These are phyloP conservation scores for Calephelis perditalis DNA, from an alignment of 2,888 invertebrate genomes.

Conservation along the genomic window DNA sequence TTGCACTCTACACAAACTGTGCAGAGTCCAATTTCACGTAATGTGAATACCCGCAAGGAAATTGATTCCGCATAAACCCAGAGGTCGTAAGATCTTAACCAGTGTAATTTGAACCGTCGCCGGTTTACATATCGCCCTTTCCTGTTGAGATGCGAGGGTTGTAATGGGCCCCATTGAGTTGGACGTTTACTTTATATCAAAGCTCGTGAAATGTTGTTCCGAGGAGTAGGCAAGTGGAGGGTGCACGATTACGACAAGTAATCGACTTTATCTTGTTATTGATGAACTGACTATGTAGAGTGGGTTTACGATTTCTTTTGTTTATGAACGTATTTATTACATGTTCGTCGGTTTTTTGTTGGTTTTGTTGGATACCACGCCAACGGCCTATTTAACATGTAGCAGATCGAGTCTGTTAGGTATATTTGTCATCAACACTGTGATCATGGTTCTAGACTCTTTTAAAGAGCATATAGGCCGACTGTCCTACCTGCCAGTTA, in stretches of 20 bases:
- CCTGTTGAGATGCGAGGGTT: constrained; percentile 28
- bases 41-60: constrained; percentile 55
- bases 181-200: constrained; percentile 37
- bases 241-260: constrained; percentile 66
- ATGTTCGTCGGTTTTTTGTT: too few relatives aligned
- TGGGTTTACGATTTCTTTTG: too few relatives aligned
- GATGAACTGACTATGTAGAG: constrained; percentile 50
- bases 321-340: too few relatives aligned
- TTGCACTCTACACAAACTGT: constrained; percentile 47
- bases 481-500: too few relatives aligned
- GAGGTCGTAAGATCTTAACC: constrained; percentile 51
- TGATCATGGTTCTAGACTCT: too few relatives aligned
- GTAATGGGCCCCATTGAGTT: constrained; percentile 35
- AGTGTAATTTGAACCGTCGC: constrained; percentile 34
- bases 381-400: too few relatives aligned
- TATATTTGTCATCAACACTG: too few relatives aligned
- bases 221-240: constrained; percentile 52
- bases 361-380: too few relatives aligned
- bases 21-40: constrained; percentile 37
- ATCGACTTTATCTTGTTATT: constrained; percentile 72
- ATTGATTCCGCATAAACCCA: constrained; percentile 64
- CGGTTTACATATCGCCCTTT: constrained; percentile 33
- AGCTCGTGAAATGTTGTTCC: constrained; percentile 48
- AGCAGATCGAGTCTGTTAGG: too few relatives aligned
- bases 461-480: too few relatives aligned